Percentiles rank a stretch among this genome's conserved stretches.
These are phyloP conservation scores for Spicauda simplicius DNA, from an alignment of 2,888 invertebrate species.

Conservation along the genomic window DNA sequence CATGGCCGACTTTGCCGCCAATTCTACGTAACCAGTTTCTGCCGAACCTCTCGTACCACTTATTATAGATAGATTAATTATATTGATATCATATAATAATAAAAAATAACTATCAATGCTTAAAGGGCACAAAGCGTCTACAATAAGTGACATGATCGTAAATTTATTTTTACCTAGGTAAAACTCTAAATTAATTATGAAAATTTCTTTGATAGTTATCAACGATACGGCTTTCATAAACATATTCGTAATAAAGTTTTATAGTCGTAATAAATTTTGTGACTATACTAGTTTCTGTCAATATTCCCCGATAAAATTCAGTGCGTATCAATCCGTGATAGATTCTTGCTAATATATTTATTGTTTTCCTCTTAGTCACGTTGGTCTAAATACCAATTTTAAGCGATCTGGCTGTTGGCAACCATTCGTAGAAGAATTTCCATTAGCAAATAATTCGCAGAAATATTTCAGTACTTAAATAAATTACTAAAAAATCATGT, in stretches of 20 bases:
- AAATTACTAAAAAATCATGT: background rate
- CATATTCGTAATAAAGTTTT: too few relatives aligned
- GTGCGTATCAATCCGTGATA: background rate
- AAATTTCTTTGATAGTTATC: too few relatives aligned
- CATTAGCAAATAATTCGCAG: background rate
- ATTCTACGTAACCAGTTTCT: conserved; percentile 1
- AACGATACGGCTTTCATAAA: too few relatives aligned
- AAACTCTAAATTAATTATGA: too few relatives aligned
- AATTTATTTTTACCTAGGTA: too few relatives aligned
- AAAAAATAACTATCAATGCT: too few relatives aligned
- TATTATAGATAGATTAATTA: background rate
- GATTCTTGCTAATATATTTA: background rate
- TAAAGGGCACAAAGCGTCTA: too few relatives aligned
- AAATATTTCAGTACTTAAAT: background rate
- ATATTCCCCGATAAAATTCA: background rate
- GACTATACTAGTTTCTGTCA: background rate
- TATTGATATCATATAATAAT: background rate
- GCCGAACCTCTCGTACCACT: background rate
- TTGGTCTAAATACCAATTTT: background rate
- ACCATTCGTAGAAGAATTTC: background rate
- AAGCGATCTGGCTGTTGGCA: background rate
- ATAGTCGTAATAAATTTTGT: too few relatives aligned
- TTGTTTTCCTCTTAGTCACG: background rate
- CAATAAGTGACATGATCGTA: too few relatives aligned
- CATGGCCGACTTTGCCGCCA: background rate